These are phyloP conservation scores for Myotis brandtii DNA, from an alignment of 2,113 vertebrate species.

Conservation along the genomic window DNA sequence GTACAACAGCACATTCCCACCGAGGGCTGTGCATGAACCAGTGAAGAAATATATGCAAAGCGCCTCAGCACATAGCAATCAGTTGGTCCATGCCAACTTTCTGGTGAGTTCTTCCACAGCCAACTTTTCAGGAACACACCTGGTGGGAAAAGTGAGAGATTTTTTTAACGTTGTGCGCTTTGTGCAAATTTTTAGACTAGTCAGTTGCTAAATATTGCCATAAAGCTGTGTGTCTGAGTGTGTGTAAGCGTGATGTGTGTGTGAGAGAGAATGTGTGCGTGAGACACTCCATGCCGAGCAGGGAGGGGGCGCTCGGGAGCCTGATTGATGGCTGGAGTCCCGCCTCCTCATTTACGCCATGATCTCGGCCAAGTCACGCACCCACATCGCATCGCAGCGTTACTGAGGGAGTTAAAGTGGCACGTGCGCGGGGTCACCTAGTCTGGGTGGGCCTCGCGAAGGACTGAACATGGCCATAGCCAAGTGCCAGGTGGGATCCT, in stretches of 20 bases:
- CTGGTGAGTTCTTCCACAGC: neutral
- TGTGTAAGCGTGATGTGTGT: neutral
- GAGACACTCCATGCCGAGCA: accelerated
- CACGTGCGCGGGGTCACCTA: accelerated
- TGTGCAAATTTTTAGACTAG: neutral
- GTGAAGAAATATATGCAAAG: neutral
- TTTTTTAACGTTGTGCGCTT: neutral
- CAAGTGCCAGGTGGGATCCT: accelerated
- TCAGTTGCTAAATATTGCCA: neutral
- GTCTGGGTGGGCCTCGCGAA: accelerated
- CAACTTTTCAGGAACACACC: neutral
- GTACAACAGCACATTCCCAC: no score
- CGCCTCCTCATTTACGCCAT: accelerated
- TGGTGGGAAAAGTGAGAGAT: neutral
- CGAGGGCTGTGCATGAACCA: neutral
- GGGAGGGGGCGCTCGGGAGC: accelerated
- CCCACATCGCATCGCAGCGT: accelerated
- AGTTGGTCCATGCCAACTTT: accelerated
- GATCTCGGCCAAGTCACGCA: accelerated
- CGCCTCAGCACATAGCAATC: accelerated
- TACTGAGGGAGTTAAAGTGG: neutral
- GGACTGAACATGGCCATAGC: accelerated
- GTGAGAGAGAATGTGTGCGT: neutral
- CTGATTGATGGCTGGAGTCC: neutral
- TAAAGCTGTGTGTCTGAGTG: neutral